Percentiles rank a stretch among this genome's conserved stretches.
phyloP scores from a whole-genome alignment of 2,888 invertebrate genomes.

The Eumerus sabulonum region DNA sequence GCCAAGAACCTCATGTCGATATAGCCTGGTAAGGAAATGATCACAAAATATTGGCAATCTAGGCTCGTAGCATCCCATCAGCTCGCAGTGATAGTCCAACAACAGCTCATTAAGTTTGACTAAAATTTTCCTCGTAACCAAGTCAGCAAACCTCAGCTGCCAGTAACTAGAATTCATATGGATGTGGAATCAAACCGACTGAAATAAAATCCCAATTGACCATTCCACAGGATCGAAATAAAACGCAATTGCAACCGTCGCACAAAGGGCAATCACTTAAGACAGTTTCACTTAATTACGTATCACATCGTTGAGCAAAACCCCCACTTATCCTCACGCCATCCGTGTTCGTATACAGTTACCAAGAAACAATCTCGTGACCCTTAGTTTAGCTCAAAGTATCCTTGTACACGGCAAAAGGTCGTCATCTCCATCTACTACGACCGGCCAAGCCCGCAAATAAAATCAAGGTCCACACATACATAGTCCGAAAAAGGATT shows the following conservation, averaged over 20 bases:
- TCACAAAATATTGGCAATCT: too few species aligned
- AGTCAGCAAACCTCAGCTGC: too few species aligned
- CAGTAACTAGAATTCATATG: too few species aligned
- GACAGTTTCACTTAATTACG: constrained; percentile 64
- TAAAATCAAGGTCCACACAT: constrained; percentile 48
- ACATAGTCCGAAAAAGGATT: constrained; percentile 26
- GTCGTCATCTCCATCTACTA: not conserved
- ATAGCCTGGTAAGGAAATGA: too few species aligned
- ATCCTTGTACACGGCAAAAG: constrained; percentile 31
- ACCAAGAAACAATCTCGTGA: constrained; percentile 8
- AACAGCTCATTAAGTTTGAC: too few species aligned
- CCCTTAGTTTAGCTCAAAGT: constrained; percentile 19
- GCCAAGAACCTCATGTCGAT: too few species aligned
- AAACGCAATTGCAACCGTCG: constrained; percentile 1
- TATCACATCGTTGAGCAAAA: constrained; percentile 64
- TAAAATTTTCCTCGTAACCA: too few species aligned
- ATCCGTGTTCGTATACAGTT: constrained; percentile 46
- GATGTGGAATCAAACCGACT: too few species aligned
- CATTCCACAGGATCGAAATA: not conserved
- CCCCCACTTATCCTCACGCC: constrained; percentile 53
- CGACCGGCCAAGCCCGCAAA: constrained; percentile 3
- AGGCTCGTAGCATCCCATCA: too few species aligned
- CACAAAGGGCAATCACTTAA: constrained; percentile 59
- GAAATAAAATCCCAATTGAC: too few species aligned
- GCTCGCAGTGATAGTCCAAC: too few species aligned